Base-by-base conservation (phyloP, 2,113 vertebrate genomes). In the Thomomys bottae region DNA sequence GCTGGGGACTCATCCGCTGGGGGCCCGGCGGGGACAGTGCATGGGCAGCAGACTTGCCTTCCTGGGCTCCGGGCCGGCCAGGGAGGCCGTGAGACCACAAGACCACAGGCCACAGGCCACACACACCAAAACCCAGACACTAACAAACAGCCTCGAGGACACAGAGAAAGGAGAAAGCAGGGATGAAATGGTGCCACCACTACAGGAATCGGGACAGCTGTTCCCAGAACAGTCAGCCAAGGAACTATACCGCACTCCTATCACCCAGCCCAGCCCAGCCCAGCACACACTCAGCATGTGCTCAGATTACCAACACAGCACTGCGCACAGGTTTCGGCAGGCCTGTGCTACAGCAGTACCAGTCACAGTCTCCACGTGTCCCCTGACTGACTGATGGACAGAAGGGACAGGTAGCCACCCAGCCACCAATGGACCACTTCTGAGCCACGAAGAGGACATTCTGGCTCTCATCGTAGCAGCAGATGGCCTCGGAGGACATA, bases 321-420 rank as follows among this genome's bases (percentile, higher is more conserved):
- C 30, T 49, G 2, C 1, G 17, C 21, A n/a, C 18, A 7, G 20
- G 59, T 26, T 24, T 61, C 12, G 26, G 40, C 81, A 36, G 32
- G 8, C 12, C 73, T 6, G 2, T 34, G 64, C n/a, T 42, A 30
- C 17, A 15, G 77, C 78, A 8, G 24, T 18, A 0, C 0, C 3
- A 4, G 3, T 24, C n/a, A 61, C 68, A 59, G 14, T 9, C 15
- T 8, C 3, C 1, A 0, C 10, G 23, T 2, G 28, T 34, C 72
- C 49, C 0, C 0, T 1, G 0, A 12, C 0, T 0, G 23, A 10
- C 0, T 0, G 6, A 7, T 0, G 5, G 32, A 32, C 49, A 54
- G 49, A 18, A 18, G 45, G 3, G 0, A 3, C 3, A n/a, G 1
- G 1, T 0, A 28, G 88, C 8, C 49, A 54, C 12, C 38, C 4